A percentile compares a stretch with the other conserved stretches of the same genome.
phyloP scores from a whole-genome alignment of 53 echinoderm and acorn worm species.

The Echinarachnius parma region DNA sequence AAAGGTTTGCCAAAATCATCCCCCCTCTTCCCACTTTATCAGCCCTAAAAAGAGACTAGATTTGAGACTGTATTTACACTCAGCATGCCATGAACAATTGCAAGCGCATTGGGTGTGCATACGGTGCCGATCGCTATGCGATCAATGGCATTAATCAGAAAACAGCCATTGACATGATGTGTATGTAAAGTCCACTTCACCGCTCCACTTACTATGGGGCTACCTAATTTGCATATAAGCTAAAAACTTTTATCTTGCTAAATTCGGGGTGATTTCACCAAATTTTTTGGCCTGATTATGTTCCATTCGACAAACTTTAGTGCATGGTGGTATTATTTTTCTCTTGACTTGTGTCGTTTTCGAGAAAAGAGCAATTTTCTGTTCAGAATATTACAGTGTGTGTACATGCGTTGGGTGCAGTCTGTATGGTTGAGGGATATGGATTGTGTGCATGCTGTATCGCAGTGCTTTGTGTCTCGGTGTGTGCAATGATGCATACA shows the following conservation, averaged over 20 bases:
- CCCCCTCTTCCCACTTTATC: neutral
- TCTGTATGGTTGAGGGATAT: neutral
- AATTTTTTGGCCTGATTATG: conserved; percentile 10
- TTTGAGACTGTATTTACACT: conserved; percentile 31
- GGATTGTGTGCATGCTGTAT: neutral
- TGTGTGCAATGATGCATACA: too few species aligned
- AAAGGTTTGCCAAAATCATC: conserved; percentile 80
- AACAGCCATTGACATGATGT: conserved; percentile 68
- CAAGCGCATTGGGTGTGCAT: conserved; percentile 32
- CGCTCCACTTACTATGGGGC: conserved; percentile 68
- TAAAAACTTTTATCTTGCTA: conserved; percentile 75
- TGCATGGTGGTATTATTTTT: conserved; percentile 41
- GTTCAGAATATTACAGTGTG: conserved; percentile 28
- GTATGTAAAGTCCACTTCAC: conserved; percentile 82
- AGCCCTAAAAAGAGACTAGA: neutral
- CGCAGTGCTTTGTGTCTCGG: too few species aligned
- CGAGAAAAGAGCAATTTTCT: conserved; percentile 49
- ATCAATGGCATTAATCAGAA: conserved; percentile 83
- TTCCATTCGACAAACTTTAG: conserved; percentile 41
- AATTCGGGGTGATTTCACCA: conserved; percentile 15
- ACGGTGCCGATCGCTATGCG: conserved; percentile 44
- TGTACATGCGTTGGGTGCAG: conserved; percentile 4
- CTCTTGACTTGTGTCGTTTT: neutral
- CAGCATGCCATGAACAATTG: conserved; percentile 44
- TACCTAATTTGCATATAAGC: conserved; percentile 99